Percentiles rank a stretch among this genome's conserved stretches.
phyloP scores from a whole-genome alignment of 2,888 invertebrate genomes.

The Coelogynopora nodosa region DNA sequence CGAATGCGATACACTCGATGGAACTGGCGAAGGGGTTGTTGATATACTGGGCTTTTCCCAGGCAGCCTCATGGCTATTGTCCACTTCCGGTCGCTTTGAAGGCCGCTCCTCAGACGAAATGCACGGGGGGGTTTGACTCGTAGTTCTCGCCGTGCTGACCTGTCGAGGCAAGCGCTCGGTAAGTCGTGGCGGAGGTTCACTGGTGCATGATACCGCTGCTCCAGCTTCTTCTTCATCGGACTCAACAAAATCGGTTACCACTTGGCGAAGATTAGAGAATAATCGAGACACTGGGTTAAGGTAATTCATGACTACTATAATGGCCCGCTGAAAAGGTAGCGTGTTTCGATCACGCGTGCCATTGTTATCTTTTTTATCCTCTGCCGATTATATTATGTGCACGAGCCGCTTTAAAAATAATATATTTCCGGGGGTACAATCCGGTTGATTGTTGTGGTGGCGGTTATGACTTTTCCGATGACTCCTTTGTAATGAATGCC shows the following conservation, averaged over 20 bases:
- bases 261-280: constrained; percentile 35
- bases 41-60: neutral
- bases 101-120: neutral
- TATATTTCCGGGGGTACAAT: neutral
- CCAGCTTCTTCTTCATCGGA: constrained; percentile 26
- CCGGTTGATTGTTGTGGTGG: neutral
- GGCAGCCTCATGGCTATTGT: neutral
- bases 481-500: neutral
- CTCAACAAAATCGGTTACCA: constrained; percentile 37
- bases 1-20: neutral
- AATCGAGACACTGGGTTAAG: constrained; percentile 37
- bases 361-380: neutral
- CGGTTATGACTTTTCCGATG: neutral
- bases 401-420: neutral
- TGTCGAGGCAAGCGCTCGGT: neutral
- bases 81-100: neutral
- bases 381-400: neutral
- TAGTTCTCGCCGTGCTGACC: neutral
- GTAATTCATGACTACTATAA: constrained; percentile 34
- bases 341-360: neutral
- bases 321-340: neutral
- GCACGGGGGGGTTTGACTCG: constrained; percentile 3
- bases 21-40: neutral
- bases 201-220: neutral
- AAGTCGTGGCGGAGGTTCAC: constrained; percentile 16